A percentile compares a stretch with the other conserved stretches of the same genome.
Evolutionary conservation across 2,888 invertebrate species (phyloP).

Genomic region (Dicyrtoma fusca): DNA sequence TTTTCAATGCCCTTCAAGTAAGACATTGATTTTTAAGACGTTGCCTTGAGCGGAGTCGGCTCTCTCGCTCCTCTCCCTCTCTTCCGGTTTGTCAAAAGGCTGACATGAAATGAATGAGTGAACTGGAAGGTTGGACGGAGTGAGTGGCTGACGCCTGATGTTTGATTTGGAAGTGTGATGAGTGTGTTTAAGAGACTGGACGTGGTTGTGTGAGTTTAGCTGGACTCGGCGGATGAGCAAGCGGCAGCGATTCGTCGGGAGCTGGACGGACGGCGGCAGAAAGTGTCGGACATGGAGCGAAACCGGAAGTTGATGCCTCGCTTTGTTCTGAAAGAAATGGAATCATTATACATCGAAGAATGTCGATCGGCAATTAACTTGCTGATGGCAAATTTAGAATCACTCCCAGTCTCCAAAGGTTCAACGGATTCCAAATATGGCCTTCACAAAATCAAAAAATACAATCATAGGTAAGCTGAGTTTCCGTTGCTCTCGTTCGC

Average conservation of each 20-base stretch:
- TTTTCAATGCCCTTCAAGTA: slow-evolving; percentile 97
- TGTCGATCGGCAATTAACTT: slow-evolving; percentile 96
- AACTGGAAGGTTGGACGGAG: no score
- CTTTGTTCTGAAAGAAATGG: slow-evolving; percentile 99
- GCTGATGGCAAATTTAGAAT: slow-evolving; percentile 98
- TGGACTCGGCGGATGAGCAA: slow-evolving; percentile 99
- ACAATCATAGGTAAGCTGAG: slow-evolving; percentile 87
- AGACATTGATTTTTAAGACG: slow-evolving; percentile 50
- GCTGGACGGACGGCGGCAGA: slow-evolving; percentile 95
- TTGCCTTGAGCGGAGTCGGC: no score
- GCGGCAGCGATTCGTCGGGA: slow-evolving; percentile 98
- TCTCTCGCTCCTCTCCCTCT: no score
- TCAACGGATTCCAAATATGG: slow-evolving; percentile 97
- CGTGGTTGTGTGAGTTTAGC: slow-evolving; percentile 64
- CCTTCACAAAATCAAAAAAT: slow-evolving; percentile 95
- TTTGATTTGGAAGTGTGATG: background rate
- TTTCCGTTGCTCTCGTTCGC: slow-evolving; percentile 20
- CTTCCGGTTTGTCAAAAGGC: no score
- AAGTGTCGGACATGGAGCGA: slow-evolving; percentile 96
- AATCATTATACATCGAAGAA: slow-evolving; percentile 98
- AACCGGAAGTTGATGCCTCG: slow-evolving; percentile 97
- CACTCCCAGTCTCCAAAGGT: slow-evolving; percentile 97
- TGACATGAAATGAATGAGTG: no score
- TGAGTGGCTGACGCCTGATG: no score
- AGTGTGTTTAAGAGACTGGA: background rate